Conservation (phyloP, 1,140 invertebrate species). For the Kradibia gibbosae region DNA sequence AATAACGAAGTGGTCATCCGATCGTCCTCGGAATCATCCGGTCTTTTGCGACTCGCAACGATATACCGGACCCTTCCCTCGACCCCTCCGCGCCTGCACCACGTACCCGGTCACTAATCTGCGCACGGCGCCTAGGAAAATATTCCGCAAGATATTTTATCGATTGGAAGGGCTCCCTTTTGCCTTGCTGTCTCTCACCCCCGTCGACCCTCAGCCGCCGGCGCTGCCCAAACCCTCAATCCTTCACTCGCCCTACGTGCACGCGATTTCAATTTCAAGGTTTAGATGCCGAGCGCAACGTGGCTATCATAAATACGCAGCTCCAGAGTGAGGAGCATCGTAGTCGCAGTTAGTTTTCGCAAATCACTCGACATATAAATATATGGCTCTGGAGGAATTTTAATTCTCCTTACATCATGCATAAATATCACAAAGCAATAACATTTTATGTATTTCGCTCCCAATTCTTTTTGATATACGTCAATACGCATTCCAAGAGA, state of each 20-base stretch:
- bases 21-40: too few species aligned
- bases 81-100: too few species aligned
- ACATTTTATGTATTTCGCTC: too few species aligned
- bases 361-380: neutral
- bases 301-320: neutral
- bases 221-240: too few species aligned
- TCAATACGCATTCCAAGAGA: too few species aligned
- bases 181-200: neutral
- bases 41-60: too few species aligned
- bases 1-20: neutral
- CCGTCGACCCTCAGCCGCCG: neutral
- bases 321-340: neutral
- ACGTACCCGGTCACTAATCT: neutral
- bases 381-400: too few species aligned
- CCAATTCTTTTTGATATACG: too few species aligned
- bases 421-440: too few species aligned
- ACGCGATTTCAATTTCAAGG: neutral
- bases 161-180: conserved; percentile 57
- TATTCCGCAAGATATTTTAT: conserved; percentile 69
- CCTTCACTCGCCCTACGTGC: conserved; percentile 12
- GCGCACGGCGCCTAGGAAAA: conserved; percentile 49
- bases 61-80: too few species aligned
- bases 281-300: neutral
- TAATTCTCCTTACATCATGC: too few species aligned
- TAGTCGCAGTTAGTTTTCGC: neutral